Conservation (phyloP, 2,797 vertebrate species). For the Enteromius paludinosus region DNA sequence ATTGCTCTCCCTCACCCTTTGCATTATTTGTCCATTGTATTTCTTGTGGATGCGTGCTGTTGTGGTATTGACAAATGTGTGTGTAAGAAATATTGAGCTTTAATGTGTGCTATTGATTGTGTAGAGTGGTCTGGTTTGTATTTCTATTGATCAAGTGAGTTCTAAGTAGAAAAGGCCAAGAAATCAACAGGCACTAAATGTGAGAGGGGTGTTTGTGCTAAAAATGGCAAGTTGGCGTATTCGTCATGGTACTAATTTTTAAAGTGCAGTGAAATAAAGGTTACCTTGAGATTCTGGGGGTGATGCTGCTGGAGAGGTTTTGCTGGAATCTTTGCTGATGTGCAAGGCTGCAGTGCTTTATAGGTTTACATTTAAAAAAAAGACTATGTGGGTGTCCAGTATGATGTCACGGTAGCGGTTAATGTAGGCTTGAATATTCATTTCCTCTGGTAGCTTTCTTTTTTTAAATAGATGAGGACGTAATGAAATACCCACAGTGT, state of each 20-base stretch:
- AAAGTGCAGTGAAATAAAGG: not conserved
- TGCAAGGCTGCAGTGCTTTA: not conserved
- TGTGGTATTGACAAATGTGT: conserved; percentile 37
- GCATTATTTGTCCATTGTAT: conserved; percentile 57
- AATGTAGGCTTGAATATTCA: not conserved
- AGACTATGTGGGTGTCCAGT: not conserved
- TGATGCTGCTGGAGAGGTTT: not conserved
- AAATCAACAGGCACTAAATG: conserved; percentile 15
- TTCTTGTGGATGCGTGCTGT: conserved; percentile 64
- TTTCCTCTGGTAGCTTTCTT: not conserved
- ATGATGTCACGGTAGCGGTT: not conserved
- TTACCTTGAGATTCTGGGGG: conserved; percentile 14
- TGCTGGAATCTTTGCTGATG: conserved; percentile 9
- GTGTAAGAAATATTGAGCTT: conserved; percentile 13
- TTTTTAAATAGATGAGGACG: not conserved
- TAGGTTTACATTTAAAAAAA: not conserved
- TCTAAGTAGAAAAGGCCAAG: conserved; percentile 34
- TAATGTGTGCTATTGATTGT: conserved; percentile 49
- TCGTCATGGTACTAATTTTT: not conserved
- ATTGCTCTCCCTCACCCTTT: not conserved
- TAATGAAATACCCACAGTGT: not conserved
- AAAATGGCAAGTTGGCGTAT: not conserved
- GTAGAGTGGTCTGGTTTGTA: conserved; percentile 28
- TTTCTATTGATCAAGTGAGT: conserved; percentile 32
- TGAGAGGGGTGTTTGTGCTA: conserved; percentile 42